These are phyloP conservation scores for Chrysolophus pictus DNA, from an alignment of 2,797 vertebrate genomes.

Conservation along the genomic window DNA sequence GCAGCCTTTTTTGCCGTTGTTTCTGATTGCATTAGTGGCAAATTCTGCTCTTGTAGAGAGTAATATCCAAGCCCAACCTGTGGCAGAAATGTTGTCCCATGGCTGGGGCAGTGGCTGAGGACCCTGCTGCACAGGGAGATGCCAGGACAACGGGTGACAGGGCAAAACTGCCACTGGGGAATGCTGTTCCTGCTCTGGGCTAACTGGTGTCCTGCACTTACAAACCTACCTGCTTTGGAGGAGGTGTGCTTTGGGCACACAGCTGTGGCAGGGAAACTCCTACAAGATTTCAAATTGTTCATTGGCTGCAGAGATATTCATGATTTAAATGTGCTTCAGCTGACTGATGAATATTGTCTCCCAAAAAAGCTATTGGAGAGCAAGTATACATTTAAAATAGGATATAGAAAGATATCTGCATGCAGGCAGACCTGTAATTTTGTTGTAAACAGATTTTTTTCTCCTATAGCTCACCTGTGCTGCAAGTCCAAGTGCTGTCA, in stretches of 20 bases:
- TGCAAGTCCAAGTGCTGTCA: neutral
- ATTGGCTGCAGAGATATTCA: neutral
- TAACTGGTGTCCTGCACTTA: neutral
- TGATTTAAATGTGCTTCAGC: neutral
- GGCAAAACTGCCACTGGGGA: neutral
- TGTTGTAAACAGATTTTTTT: conserved; percentile 59
- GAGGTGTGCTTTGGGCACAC: neutral
- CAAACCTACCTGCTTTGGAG: neutral
- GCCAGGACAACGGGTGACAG: neutral
- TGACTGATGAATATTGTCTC: conserved; percentile 53
- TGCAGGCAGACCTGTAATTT: conserved; percentile 16
- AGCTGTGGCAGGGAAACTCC: neutral
- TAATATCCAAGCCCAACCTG: conserved; percentile 39
- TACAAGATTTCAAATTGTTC: neutral
- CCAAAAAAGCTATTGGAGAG: conserved; percentile 46
- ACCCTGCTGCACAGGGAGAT: neutral
- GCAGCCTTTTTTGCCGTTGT: conserved; percentile 6
- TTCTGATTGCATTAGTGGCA: conserved; percentile 62
- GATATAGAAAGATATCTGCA: conserved; percentile 27
- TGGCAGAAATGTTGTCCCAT: neutral
- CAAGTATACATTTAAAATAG: conserved; percentile 47
- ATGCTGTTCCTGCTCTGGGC: neutral
- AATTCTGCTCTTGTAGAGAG: conserved; percentile 63
- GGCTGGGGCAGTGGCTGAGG: conserved; percentile 1
- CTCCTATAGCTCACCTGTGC: neutral